Base-by-base conservation (phyloP, 2,888 invertebrate genomes). In the Chrysolina haemoptera region DNA sequence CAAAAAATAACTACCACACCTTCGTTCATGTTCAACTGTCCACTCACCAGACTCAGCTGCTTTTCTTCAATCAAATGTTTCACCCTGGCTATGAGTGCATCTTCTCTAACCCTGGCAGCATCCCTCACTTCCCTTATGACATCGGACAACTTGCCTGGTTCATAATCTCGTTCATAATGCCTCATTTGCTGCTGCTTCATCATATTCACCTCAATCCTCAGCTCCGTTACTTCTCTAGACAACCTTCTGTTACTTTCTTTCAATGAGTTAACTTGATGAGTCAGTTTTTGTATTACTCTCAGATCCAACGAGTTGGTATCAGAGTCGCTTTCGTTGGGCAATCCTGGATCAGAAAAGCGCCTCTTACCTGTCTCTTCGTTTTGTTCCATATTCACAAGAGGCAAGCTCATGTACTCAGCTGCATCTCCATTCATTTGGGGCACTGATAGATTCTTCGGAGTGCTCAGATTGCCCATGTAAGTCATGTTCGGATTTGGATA, bases 221-320 rank as follows among this genome's bases (percentile, higher is more conserved):
- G 92, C 82, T 94, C 93, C 83, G 92, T 91, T 81, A 95, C 90
- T 85, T 95, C 94, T 85, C 93, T 92, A 83, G 91, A 93, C 84
- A 95, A 90, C 89, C 93, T 93, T 81, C 93, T 91, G 87, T 95
- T 95, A 72, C 91, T 90, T 81, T 93, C 92, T 85, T 94, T 94
- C 80, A 95, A 85, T 70, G 91, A 86, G 82, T 91, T 89, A 79
- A 95, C 93, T 89, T 95, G 95, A 82, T 94, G 94, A 77, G 94
- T 90, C 43, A 95, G 89, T 74, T 93, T 91, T 65, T 91, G 88
- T 62, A 93, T 86, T 63, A 93, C 86, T 78, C 91, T 89, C 78
- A 90, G 91, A 63, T 92, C 92, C 78, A 90, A 89, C 12, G 89
- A 89, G 68, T 91, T 92, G 0, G 91, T 90, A 72, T 86, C 85